Conservation (phyloP, 2,113 vertebrate genomes). For the Ochotona curzoniae region DNA sequence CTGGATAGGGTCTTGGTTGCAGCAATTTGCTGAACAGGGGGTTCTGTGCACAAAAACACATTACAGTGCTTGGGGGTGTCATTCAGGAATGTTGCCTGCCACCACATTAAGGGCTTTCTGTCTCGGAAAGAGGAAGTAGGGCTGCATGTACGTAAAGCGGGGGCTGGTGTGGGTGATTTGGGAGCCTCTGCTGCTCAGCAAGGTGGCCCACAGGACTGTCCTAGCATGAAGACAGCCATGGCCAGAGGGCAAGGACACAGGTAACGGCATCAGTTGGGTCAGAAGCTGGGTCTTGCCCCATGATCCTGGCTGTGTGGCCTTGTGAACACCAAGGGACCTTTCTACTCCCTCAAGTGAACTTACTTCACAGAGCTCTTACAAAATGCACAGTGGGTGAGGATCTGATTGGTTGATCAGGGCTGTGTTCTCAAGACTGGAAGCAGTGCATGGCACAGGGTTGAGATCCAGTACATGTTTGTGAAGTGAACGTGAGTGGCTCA, state of each 20-base stretch:
- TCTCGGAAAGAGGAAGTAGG: not conserved
- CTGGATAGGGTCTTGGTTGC: conserved; percentile 82
- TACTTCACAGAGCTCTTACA: not conserved
- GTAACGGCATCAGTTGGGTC: not conserved
- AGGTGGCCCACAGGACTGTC: not conserved
- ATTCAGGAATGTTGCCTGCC: not conserved
- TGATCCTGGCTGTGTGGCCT: not conserved
- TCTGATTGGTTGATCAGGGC: not conserved
- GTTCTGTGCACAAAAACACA: conserved; percentile 80
- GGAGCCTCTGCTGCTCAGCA: not conserved
- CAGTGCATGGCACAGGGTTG: not conserved
- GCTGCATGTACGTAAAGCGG: not conserved
- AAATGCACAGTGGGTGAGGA: not conserved
- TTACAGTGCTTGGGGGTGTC: conserved; percentile 74
- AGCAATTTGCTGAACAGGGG: conserved; percentile 85
- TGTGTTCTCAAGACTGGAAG: not conserved
- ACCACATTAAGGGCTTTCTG: not conserved
- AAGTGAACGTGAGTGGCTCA: not conserved
- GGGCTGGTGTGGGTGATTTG: not conserved
- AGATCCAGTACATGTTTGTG: not conserved
- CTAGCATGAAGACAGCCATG: not conserved
- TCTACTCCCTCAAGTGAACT: not conserved
- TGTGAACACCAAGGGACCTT: not conserved
- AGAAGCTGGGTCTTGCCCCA: not conserved
- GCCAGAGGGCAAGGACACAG: not conserved